These are phyloP conservation scores for Lycorma delicatula DNA, from an alignment of 1,140 invertebrate species.

Conservation along the genomic window DNA sequence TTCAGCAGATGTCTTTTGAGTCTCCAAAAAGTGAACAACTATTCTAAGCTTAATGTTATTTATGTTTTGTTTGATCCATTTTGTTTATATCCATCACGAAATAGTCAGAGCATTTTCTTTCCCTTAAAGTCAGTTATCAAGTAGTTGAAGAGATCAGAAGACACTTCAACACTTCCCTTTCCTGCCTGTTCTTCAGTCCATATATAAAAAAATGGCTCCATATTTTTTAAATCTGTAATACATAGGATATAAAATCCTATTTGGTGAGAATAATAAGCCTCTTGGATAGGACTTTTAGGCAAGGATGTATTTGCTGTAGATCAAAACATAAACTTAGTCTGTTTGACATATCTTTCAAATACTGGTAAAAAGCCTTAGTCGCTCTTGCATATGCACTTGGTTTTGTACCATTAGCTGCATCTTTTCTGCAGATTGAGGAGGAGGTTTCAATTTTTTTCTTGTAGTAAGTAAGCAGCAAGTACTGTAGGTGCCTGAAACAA, in stretches of 20 bases:
- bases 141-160: background rate
- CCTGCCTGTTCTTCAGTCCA: background rate
- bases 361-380: too few relatives aligned
- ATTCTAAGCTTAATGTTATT: too few relatives aligned
- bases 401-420: too few relatives aligned
- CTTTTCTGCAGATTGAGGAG: too few relatives aligned
- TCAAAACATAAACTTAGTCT: background rate
- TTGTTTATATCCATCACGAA: background rate
- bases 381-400: too few relatives aligned
- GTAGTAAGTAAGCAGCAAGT: too few relatives aligned
- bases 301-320: background rate
- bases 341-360: too few relatives aligned
- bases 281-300: constrained; percentile 5
- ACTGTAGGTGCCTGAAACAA: too few relatives aligned
- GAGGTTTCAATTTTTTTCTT: too few relatives aligned
- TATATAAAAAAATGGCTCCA: background rate
- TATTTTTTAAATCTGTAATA: constrained; percentile 1
- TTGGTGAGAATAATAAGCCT: background rate
- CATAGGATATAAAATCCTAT: background rate
- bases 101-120: background rate
- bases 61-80: too few relatives aligned
- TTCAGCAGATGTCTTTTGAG: too few relatives aligned
- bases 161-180: background rate
- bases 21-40: too few relatives aligned
- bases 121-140: background rate